Evolutionary conservation across 1,140 invertebrate genomes (phyloP), one percentile per base, ranked within the genome.

Genomic region (Drosophila suzukii): DNA sequence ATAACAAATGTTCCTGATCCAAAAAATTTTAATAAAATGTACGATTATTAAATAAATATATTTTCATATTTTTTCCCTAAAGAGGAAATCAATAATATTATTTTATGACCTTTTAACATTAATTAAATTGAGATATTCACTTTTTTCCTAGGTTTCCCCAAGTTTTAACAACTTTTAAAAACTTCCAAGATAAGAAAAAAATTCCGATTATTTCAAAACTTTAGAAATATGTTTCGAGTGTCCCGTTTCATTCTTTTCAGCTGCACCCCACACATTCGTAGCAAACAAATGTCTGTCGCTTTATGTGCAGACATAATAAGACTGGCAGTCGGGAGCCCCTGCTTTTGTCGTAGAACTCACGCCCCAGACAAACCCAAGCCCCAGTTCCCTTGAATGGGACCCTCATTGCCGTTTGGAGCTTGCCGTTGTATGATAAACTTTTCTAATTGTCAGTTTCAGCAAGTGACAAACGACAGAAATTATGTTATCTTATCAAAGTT

Each of bases 391-490:
- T 34, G 44, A n/a, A 46, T 36, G 62, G 13, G 50, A 67, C 74
- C 61, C 74, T 53, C 73, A 67, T 76, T 75, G 47, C 63, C 58
- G 50, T 60, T 68, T 11, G 41, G 59, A 59, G 54, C 50, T 78
- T 63, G 60, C 47, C 81, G 50, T 78, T 67, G 79, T 65, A 89
- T 88, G 83, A 88, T 88, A 88, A 88, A 88, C 83, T 88, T 88
- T 88, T 88, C 83, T 88, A 89, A 88, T 88, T 88, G 83, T 88
- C 83, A 88, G 83, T 88, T 88, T 81, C 83, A 88, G 84, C 84
- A 88, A 88, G 83, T 88, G 83, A 88, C 83, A 88, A 88, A 88
- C 83, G 83, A 89, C 83, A 88, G 83, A 88, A 88, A 88, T 88
- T 88, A 88, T 88, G 80, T 88, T 89, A 88, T 88, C 84, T 88